phyloP scores from a whole-genome alignment of 2,113 vertebrate species.

The Odontophorus gujanensis region DNA sequence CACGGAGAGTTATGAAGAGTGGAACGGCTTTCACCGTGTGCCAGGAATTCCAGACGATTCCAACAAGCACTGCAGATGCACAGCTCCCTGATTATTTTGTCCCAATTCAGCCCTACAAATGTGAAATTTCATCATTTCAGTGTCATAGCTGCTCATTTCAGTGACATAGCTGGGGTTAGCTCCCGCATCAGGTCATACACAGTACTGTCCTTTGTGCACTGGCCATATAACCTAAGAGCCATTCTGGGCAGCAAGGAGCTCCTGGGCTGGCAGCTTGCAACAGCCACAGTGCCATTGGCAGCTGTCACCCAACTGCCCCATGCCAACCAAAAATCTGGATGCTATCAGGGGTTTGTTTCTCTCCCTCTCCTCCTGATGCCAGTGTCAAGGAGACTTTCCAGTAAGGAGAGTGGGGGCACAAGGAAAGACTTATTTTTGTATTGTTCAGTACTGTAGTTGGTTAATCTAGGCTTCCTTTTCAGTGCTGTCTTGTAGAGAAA shows the following conservation, averaged over 20 bases:
- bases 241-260: not conserved
- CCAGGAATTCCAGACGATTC: not conserved
- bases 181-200: not conserved
- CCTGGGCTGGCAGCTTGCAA: not conserved
- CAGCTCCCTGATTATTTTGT: not conserved
- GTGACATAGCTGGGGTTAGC: not conserved
- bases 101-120: not conserved
- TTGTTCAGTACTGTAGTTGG: not conserved
- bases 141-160: not conserved
- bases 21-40: not conserved
- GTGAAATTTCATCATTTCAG: not conserved
- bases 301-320: not conserved
- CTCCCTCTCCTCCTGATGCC: not conserved
- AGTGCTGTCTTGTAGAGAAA: not conserved
- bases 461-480: not conserved
- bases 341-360: not conserved
- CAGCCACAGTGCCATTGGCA: rapidly evolving
- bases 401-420: not conserved
- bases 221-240: not conserved
- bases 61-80: not conserved
- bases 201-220: not conserved
- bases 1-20: not conserved
- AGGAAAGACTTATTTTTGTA: not conserved
- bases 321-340: not conserved
- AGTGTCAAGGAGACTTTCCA: not conserved